A percentile compares a stretch with the other conserved stretches of the same genome.
Conservation (phyloP, 1,140 invertebrate genomes). For the Drosophila lowei region DNA sequence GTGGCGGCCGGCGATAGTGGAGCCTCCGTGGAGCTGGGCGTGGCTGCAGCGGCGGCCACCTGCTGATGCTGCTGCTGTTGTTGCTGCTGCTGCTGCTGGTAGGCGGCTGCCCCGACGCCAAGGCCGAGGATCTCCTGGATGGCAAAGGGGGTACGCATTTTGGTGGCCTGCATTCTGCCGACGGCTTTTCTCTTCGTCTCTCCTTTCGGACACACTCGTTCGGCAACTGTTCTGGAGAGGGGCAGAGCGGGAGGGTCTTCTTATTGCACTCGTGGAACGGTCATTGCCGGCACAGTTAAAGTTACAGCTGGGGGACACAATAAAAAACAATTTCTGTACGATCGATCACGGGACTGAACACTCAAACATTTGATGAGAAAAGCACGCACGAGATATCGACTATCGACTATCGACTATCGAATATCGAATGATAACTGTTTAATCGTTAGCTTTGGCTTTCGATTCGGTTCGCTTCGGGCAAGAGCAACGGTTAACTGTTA, state of each 20-base stretch:
- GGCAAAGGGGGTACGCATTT: conserved; percentile 91
- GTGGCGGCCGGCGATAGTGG: conserved; percentile 64
- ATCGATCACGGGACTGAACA: neutral
- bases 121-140: conserved; percentile 95
- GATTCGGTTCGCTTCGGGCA: too few relatives aligned
- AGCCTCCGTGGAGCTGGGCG: conserved; percentile 62
- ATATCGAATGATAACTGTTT: too few relatives aligned
- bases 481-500: too few relatives aligned
- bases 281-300: too few relatives aligned
- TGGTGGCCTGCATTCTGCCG: conserved; percentile 82
- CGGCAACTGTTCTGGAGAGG: too few relatives aligned
- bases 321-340: neutral
- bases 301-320: too few relatives aligned
- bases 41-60: conserved; percentile 55
- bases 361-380: too few relatives aligned
- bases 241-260: too few relatives aligned
- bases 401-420: too few relatives aligned
- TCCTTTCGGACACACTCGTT: neutral
- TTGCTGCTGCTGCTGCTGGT: conserved; percentile 59
- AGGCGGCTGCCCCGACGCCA: conserved; percentile 84
- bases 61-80: conserved; percentile 50
- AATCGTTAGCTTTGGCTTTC: too few relatives aligned
- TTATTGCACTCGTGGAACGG: too few relatives aligned
- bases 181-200: conserved; percentile 38
- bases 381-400: neutral